Conservation (phyloP, 1,140 invertebrate species). For the Charaxes varanes region DNA sequence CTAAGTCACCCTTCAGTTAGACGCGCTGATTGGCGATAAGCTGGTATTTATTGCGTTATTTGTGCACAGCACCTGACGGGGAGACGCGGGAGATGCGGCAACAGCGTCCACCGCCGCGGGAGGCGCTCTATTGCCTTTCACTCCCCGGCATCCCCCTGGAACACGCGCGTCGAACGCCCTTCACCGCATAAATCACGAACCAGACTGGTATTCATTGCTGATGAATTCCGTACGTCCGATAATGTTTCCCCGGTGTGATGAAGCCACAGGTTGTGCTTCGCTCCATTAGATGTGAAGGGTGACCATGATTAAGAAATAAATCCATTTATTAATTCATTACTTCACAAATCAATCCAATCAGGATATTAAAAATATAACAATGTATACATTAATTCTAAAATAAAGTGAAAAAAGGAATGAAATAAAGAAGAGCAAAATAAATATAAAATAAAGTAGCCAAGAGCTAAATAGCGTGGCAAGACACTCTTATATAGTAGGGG, state of each 20-base stretch:
- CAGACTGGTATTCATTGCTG: conserved; percentile 43
- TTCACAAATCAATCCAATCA: too few relatives aligned
- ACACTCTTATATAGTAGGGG: too few relatives aligned
- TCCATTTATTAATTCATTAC: background rate
- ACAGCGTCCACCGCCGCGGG: conserved; percentile 43
- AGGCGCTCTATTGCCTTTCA: conserved; percentile 56
- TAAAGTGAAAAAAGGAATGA: too few relatives aligned
- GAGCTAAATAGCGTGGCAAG: too few relatives aligned
- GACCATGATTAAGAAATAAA: background rate
- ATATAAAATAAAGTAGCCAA: too few relatives aligned
- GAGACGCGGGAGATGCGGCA: conserved; percentile 25
- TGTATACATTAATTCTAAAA: too few relatives aligned
- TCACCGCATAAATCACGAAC: conserved; percentile 51
- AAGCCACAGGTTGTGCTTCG: conserved; percentile 17
- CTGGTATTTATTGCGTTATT: conserved; percentile 68
- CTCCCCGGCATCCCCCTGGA: conserved; percentile 37
- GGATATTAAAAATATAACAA: too few relatives aligned
- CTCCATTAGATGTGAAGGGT: conserved; percentile 1
- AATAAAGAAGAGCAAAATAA: too few relatives aligned
- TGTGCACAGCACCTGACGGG: conserved; percentile 60
- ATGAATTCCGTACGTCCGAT: conserved; percentile 41
- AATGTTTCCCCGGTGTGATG: conserved; percentile 26
- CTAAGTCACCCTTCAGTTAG: conserved; percentile 53
- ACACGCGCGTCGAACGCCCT: conserved; percentile 34
- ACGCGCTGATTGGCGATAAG: conserved; percentile 70